phyloP scores from a whole-genome alignment of 2,888 invertebrate genomes.

The Melanotus villosus region DNA sequence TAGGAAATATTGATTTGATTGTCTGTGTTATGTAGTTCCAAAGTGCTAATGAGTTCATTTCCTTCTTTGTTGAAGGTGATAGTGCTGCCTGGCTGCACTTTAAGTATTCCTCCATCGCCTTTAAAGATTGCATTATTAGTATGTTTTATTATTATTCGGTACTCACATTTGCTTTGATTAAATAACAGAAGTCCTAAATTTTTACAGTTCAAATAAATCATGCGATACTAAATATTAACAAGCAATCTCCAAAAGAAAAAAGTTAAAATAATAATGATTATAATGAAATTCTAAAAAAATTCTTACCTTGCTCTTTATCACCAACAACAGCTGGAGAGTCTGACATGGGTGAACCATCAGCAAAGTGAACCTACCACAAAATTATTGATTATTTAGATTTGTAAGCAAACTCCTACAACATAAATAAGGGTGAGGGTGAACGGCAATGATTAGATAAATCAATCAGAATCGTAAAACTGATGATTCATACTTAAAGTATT shows the following conservation, averaged over 20 bases:
- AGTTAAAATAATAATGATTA: constrained; percentile 4
- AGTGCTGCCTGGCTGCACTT: constrained; percentile 77
- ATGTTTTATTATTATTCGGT: not conserved
- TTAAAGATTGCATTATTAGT: not conserved
- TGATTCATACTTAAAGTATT: too few relatives aligned
- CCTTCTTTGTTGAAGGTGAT: constrained; percentile 79
- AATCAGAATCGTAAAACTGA: not conserved
- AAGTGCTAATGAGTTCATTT: constrained; percentile 77
- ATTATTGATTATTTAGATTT: constrained; percentile 58
- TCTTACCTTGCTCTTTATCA: constrained; percentile 63
- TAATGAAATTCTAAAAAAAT: constrained; percentile 10
- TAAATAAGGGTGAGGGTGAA: not conserved
- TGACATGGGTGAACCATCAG: constrained; percentile 72
- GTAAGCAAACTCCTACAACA: constrained; percentile 3
- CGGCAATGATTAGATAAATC: not conserved
- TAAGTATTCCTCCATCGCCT: constrained; percentile 72
- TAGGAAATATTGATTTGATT: constrained; percentile 71
- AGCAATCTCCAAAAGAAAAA: not conserved
- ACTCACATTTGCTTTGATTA: too few relatives aligned
- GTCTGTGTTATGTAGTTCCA: constrained; percentile 80
- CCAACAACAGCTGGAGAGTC: constrained; percentile 63
- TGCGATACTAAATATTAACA: too few relatives aligned
- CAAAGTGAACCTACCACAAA: constrained; percentile 76
- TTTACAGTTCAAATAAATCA: too few relatives aligned
- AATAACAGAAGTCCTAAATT: too few relatives aligned